Conservation (phyloP, 2,888 invertebrate genomes). For the Leptinotarsa tumamoca region DNA sequence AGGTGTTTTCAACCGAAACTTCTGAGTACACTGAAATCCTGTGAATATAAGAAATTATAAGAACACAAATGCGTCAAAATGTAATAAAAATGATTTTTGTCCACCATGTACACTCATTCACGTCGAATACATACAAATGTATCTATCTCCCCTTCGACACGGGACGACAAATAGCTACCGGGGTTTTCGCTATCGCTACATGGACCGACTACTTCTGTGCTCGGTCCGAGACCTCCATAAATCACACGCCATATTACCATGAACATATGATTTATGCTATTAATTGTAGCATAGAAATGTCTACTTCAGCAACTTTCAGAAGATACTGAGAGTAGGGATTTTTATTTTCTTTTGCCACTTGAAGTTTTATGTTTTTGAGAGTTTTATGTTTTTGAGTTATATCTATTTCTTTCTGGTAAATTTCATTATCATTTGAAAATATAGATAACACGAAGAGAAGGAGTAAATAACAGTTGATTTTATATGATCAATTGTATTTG, state of each 20-base stretch:
- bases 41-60: too few relatives aligned
- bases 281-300: constrained; percentile 52
- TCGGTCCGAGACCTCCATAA: constrained; percentile 50
- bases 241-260: constrained; percentile 55
- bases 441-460: too few relatives aligned
- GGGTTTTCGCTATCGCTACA: constrained; percentile 48
- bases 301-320: constrained; percentile 38
- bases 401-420: too few relatives aligned
- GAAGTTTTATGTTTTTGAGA: too few relatives aligned
- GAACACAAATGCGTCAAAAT: too few relatives aligned
- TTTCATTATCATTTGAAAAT: too few relatives aligned
- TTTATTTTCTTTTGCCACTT: too few relatives aligned
- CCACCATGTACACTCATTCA: constrained; percentile 18
- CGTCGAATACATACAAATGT: constrained; percentile 30
- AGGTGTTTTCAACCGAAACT: too few relatives aligned
- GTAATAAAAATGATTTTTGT: background rate
- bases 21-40: too few relatives aligned
- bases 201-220: constrained; percentile 41
- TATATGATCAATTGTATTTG: too few relatives aligned
- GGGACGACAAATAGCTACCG: constrained; percentile 54
- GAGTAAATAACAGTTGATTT: too few relatives aligned
- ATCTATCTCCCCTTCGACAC: constrained; percentile 53
- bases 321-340: background rate
- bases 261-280: constrained; percentile 56
- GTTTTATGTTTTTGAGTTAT: too few relatives aligned